phyloP scores from a whole-genome alignment of 1,140 invertebrate species.

The Anoplolepis gracilipes region DNA sequence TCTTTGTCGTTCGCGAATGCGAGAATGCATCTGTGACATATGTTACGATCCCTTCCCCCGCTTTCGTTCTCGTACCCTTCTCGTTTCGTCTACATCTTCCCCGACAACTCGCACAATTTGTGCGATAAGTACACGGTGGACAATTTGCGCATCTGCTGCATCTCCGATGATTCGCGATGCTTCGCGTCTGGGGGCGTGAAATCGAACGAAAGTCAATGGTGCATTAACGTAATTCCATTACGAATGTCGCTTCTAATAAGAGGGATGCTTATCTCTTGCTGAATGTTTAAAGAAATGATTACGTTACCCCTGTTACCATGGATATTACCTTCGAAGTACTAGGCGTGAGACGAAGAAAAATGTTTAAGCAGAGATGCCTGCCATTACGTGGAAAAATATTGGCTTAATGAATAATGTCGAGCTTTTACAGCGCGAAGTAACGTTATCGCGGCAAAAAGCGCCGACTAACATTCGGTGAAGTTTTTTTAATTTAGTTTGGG shows the following conservation, averaged over 20 bases:
- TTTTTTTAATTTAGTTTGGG: neutral
- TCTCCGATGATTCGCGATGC: conserved; percentile 38
- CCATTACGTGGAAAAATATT: conserved; percentile 42
- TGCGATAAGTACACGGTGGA: conserved; percentile 66
- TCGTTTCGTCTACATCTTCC: neutral
- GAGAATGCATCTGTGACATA: conserved; percentile 72
- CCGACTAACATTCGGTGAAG: conserved; percentile 7
- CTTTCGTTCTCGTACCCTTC: conserved; percentile 7
- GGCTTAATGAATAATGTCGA: conserved; percentile 39
- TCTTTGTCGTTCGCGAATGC: conserved; percentile 63
- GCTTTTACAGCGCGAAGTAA: conserved; percentile 8
- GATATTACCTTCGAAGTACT: neutral
- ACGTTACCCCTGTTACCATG: conserved; percentile 6
- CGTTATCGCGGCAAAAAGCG: conserved; percentile 9
- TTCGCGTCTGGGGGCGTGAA: conserved; percentile 60
- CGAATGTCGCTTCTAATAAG: neutral
- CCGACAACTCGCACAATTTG: conserved; percentile 63
- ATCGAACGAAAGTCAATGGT: conserved; percentile 64
- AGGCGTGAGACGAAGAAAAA: neutral
- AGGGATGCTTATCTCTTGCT: neutral
- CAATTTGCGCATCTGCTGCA: conserved; percentile 69
- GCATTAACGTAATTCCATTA: conserved; percentile 34
- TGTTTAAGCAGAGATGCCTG: conserved; percentile 45
- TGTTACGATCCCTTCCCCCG: conserved; percentile 33
- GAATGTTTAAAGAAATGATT: conserved; percentile 52